phyloP scores from a whole-genome alignment of 2,113 vertebrate genomes.

The Apistogramma diplotaenia region DNA sequence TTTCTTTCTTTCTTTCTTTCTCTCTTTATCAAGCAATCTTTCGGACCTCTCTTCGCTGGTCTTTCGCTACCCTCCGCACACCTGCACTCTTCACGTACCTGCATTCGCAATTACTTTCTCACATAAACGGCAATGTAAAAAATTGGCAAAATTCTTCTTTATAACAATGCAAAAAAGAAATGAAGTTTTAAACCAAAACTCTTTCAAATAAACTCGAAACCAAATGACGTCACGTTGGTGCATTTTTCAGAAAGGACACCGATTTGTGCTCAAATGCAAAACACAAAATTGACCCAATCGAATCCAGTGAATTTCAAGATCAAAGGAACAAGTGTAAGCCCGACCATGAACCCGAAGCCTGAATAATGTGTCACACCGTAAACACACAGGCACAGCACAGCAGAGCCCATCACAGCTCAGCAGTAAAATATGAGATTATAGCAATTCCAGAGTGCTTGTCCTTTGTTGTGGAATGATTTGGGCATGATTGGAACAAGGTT shows the following conservation, averaged over 20 bases:
- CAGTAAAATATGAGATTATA: constrained; percentile 69
- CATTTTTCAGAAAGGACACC: not conserved
- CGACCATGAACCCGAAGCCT: constrained; percentile 30
- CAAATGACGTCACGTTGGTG: not conserved
- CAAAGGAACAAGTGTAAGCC: constrained; percentile 24
- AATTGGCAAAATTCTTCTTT: not conserved
- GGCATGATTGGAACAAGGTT: constrained; percentile 65
- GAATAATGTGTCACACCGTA: constrained; percentile 38
- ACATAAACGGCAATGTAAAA: not conserved
- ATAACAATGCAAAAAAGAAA: not conserved
- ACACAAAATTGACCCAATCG: constrained; percentile 24
- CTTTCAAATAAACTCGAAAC: not conserved
- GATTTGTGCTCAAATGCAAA: not conserved
- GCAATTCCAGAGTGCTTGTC: constrained; percentile 54
- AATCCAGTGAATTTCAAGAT: constrained; percentile 24
- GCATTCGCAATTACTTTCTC: not conserved
- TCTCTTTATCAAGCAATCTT: constrained; percentile 7
- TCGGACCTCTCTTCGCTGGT: not conserved
- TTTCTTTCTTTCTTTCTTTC: constrained; percentile 17
- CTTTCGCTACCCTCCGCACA: not conserved
- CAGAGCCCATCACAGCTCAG: constrained; percentile 56
- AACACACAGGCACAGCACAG: constrained; percentile 18
- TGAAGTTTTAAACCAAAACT: not conserved
- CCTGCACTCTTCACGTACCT: not conserved
- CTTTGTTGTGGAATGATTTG: constrained; percentile 73